A percentile compares a stretch with the other conserved stretches of the same genome.
Evolutionary conservation across 2,113 vertebrate species (phyloP).

Genomic region (Saccopteryx bilineata): DNA sequence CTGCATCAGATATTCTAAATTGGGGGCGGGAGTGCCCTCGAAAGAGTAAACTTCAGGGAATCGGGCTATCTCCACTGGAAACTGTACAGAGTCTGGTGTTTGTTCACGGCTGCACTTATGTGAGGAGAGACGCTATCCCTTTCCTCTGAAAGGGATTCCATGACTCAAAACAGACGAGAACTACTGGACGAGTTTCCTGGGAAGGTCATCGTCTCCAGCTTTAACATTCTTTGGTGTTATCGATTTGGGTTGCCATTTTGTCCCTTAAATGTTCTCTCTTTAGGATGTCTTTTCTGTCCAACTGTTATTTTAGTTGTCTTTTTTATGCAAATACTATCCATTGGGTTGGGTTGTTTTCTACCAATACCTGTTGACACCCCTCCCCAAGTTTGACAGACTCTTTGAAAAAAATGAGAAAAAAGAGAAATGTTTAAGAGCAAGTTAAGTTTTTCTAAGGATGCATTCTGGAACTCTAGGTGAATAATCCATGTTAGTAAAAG

Average conservation of each 20-base stretch:
- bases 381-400: neutral
- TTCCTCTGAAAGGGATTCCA: neutral
- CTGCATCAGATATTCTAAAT: neutral
- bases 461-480: neutral
- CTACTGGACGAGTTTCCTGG: neutral
- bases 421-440: neutral
- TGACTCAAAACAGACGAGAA: neutral
- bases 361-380: neutral
- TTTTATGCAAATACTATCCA: neutral
- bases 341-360: neutral
- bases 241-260: neutral
- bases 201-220: neutral
- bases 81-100: neutral
- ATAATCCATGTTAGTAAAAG: neutral
- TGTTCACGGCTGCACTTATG: neutral
- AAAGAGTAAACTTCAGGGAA: neutral
- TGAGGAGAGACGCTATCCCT: neutral
- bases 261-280: neutral
- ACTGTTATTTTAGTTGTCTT: neutral
- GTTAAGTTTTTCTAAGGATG: neutral
- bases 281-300: constrained; percentile 7
- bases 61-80: neutral
- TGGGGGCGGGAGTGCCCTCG: neutral
- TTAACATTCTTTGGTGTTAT: neutral
- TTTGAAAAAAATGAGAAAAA: neutral